Evolutionary conservation across 2,797 vertebrate genomes (phyloP), one percentile per base, ranked within the genome.

Genomic region (Yasuhikotakia modesta): DNA sequence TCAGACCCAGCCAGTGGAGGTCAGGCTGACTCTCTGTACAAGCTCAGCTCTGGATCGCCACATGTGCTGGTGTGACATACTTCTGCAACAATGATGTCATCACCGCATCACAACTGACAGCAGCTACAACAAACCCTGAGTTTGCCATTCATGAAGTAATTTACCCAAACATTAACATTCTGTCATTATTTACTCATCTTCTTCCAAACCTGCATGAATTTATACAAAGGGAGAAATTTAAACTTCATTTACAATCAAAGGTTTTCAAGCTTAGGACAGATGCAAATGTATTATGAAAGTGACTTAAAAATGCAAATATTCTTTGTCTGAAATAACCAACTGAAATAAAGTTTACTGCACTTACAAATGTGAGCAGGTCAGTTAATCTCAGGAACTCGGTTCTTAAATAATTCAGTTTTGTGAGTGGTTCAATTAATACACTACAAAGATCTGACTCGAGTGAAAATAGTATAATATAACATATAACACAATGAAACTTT

Each of bases 1-100:
- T 63, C 30, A 35, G 27, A 61, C 27, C n/a, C 30, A 45, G 77
- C 69, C 77, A 79, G 60, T 64, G 64, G 52, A 65, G 72, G 50
- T 79, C 76, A 79, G 60, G 50, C 63, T 55, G 68, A 66, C 63
- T 79, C 67, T 70, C 73, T 24, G 53, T 17, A 39, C 70, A 57
- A 64, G 45, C 76, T 73, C 48, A 64, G 32, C 32, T 80, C 63
- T 82, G 87, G 88, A 78, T 87, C 81, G 82, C 57, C 73, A 79
- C 6, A 0, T 13, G 22, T 75, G 58, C 84, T 84, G 70, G 85
- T 81, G 87, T 81, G 70, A 75, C 43, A 85, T 80, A 89, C 77
- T 86, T 85, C 83, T 85, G 77, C 27, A 45, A 24, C 67, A 74
- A 72, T 91, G 87, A 88, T 87, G 89, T 90, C 89, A 91, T 79